These are phyloP conservation scores for Notarius lentiginosus DNA, from an alignment of 2,113 vertebrate species.

Conservation along the genomic window DNA sequence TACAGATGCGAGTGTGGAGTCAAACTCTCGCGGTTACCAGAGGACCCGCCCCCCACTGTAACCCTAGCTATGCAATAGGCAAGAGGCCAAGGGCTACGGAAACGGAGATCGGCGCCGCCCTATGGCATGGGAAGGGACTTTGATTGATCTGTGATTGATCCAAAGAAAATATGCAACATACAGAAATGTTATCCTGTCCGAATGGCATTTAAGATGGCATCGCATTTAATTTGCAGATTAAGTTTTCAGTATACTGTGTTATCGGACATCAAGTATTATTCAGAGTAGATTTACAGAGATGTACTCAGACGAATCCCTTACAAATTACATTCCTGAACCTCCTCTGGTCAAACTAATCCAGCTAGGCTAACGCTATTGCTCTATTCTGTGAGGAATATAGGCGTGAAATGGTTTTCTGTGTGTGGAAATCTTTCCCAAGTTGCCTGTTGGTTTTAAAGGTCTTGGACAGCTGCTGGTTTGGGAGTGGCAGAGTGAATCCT, in stretches of 20 bases:
- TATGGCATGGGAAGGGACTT: too few relatives aligned
- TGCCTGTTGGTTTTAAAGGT: slow-evolving; percentile 66
- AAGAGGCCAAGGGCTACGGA: too few relatives aligned
- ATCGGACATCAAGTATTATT: not conserved
- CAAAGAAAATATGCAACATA: not conserved
- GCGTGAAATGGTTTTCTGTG: not conserved
- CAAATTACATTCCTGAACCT: not conserved
- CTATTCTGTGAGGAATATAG: not conserved
- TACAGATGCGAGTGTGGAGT: too few relatives aligned
- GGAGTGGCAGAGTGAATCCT: slow-evolving; percentile 99
- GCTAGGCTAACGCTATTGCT: not conserved
- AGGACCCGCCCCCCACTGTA: too few relatives aligned
- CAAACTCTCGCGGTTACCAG: too few relatives aligned
- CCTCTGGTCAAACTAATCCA: not conserved
- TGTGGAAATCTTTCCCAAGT: not conserved
- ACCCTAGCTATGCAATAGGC: too few relatives aligned
- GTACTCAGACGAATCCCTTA: not conserved
- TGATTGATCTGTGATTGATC: not conserved
- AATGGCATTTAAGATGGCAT: too few relatives aligned
- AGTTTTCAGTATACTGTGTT: too few relatives aligned
- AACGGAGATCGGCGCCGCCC: too few relatives aligned
- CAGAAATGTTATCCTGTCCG: not conserved
- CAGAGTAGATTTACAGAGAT: not conserved
- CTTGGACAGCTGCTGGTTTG: slow-evolving; percentile 94
- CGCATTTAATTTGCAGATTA: not conserved